A percentile compares a stretch with the other conserved stretches of the same genome.
Conservation (phyloP, 2,888 invertebrate species). For the Lithophane semibrunnea region DNA sequence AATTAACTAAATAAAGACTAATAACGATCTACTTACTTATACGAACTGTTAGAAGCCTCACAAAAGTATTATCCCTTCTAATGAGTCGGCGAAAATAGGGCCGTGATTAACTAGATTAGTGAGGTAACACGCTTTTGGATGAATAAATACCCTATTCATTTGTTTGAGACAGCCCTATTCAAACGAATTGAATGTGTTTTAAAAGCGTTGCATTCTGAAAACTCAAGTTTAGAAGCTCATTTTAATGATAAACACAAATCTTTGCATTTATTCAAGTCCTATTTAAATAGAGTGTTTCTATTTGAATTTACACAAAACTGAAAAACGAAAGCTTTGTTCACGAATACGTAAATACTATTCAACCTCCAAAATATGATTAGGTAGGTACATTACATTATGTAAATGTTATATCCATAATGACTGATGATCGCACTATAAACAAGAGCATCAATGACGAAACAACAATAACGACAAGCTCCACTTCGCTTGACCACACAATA, state of each 20-base stretch:
- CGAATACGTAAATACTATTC: neutral
- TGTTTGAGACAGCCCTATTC: slow-evolving; percentile 38
- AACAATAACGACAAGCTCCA: slow-evolving; percentile 73
- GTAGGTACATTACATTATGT: slow-evolving; percentile 41
- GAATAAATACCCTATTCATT: slow-evolving; percentile 49
- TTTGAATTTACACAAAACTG: slow-evolving; percentile 17
- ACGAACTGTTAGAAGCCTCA: slow-evolving; percentile 48
- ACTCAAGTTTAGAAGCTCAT: slow-evolving; percentile 27
- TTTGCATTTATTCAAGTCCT: slow-evolving; percentile 16
- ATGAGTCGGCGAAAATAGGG: slow-evolving; percentile 66
- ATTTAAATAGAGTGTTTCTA: slow-evolving; percentile 27
- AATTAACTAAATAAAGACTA: slow-evolving; percentile 67
- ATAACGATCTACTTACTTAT: slow-evolving; percentile 44
- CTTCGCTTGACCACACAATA: slow-evolving; percentile 74
- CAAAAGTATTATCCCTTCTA: slow-evolving; percentile 58
- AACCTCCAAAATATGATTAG: slow-evolving; percentile 34
- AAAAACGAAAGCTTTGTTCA: slow-evolving; percentile 15
- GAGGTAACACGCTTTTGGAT: slow-evolving; percentile 48
- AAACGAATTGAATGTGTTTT: slow-evolving; percentile 44
- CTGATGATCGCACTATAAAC: slow-evolving; percentile 44
- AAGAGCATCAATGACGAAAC: slow-evolving; percentile 69
- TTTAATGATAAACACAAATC: slow-evolving; percentile 34
- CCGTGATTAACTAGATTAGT: slow-evolving; percentile 64
- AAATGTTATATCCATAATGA: slow-evolving; percentile 45
- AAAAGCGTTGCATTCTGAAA: slow-evolving; percentile 29